These are phyloP conservation scores for Hymenopus coronatus DNA, from an alignment of 2,888 invertebrate genomes.

Conservation along the genomic window DNA sequence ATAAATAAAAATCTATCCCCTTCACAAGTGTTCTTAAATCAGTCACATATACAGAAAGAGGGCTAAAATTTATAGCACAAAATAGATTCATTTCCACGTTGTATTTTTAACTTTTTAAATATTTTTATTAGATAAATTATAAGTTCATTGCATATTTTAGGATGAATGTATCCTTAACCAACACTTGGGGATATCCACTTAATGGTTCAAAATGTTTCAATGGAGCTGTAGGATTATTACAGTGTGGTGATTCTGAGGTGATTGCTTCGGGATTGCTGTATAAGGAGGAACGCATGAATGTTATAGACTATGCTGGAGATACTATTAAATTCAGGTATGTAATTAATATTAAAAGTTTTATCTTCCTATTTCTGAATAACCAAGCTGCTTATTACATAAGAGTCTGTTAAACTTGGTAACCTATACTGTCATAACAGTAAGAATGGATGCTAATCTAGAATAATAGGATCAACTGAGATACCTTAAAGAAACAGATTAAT, in stretches of 20 bases:
- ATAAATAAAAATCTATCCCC: too few species aligned
- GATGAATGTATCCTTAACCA: neutral
- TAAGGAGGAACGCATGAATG: neutral
- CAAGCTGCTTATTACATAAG: too few species aligned
- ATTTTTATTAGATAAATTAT: neutral
- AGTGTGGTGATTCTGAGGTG: conserved; percentile 16
- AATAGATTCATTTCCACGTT: too few species aligned
- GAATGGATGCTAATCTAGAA: too few species aligned
- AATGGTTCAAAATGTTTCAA: conserved; percentile 8
- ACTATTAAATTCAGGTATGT: conserved; percentile 3
- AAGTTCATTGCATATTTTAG: neutral
- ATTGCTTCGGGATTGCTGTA: neutral
- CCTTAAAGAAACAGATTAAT: too few species aligned
- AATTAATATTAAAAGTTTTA: neutral
- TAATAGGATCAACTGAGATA: too few species aligned
- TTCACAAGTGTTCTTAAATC: too few species aligned
- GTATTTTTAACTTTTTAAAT: neutral
- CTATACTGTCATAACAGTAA: too few species aligned
- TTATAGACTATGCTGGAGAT: conserved; percentile 12
- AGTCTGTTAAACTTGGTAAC: too few species aligned
- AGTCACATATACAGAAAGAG: too few species aligned
- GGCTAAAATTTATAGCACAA: too few species aligned
- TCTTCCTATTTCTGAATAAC: too few species aligned
- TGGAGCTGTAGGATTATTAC: conserved; percentile 17
- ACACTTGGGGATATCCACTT: conserved; percentile 20